Conservation (phyloP, 2,113 vertebrate genomes). For the Lasiurus cinereus region DNA sequence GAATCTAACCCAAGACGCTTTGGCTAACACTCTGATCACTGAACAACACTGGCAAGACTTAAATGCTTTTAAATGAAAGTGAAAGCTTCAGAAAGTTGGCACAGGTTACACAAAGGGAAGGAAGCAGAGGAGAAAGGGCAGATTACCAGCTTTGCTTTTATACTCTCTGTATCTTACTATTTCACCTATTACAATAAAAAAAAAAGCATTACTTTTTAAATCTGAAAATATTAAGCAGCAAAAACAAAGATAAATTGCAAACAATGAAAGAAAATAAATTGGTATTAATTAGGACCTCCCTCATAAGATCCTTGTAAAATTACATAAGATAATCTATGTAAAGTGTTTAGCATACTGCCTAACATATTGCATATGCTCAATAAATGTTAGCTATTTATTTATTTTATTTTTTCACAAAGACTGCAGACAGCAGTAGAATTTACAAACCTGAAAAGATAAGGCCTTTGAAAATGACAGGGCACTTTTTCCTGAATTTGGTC, state of each 20-base stretch:
- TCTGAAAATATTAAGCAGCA: constrained; percentile 18
- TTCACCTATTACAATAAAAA: not conserved
- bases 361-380: not conserved
- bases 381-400: not conserved
- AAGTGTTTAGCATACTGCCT: constrained; percentile 21
- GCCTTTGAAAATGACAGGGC: not conserved
- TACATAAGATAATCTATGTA: not conserved
- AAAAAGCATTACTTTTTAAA: constrained; percentile 51
- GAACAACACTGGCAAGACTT: not conserved
- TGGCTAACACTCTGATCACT: not conserved
- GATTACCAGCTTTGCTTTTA: not conserved
- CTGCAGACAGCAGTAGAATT: not conserved
- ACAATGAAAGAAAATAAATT: constrained; percentile 39
- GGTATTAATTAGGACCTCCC: not conserved
- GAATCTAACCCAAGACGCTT: not conserved
- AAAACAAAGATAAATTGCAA: constrained; percentile 52
- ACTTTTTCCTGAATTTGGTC: not conserved
- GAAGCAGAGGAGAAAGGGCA: not conserved
- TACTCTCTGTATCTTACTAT: not conserved
- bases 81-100: not conserved
- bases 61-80: constrained; percentile 6
- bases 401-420: not conserved
- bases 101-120: not conserved
- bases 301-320: constrained; percentile 22
- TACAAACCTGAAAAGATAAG: not conserved